Base-by-base conservation (phyloP, 2,888 invertebrate species). In the Crossocerus cetratus region DNA sequence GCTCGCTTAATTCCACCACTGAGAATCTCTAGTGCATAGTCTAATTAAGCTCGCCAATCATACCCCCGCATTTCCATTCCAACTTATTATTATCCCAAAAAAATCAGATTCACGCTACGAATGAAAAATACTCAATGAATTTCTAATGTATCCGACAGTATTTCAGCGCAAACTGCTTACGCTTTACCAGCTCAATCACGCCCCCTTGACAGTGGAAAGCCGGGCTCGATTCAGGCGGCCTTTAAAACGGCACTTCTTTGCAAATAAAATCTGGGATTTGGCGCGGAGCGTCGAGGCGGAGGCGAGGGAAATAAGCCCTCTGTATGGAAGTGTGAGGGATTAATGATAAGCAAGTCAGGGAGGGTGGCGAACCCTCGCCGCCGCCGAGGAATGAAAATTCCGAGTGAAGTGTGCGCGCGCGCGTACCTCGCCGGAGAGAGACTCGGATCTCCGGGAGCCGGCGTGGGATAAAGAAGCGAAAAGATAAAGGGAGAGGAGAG, bases 361-460 rank as follows among this genome's bases (percentile, higher is more conserved):
- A 75, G 74, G 72, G 63, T 32, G 32, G 70, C 65, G 11, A 5
- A 65, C 56, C 69, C 64, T 66, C 55, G 62, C 61, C 57, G 72
- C 67, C 69, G 80, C 74, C 78, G 77, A 76, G 74, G 71, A 76
- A 78, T 76, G 71, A 73, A 77, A 74, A 79, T 83, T 81, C 72
- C 67, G 22, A 66, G 65, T 65, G 68, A 69, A 77, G 77, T 72
- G 72, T 69, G 67, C 75, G 77, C 65, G 60, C 64, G 66, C 14
- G 49, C 2, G 11, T 1, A 16, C n/a, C n/a, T n/a, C n/a, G 23
- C 3, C 5, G 13, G n/a, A 49, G 49, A 49, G 49, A 3, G 59
- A 72, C 66, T 72, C 74, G 83, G 81, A 83, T 82, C 74, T 75
- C 75, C 72, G 83, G 72, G 67, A 32, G 32, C 76, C 66, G 60